phyloP scores from a whole-genome alignment of 2,888 invertebrate genomes.

The Merodon equestris region DNA sequence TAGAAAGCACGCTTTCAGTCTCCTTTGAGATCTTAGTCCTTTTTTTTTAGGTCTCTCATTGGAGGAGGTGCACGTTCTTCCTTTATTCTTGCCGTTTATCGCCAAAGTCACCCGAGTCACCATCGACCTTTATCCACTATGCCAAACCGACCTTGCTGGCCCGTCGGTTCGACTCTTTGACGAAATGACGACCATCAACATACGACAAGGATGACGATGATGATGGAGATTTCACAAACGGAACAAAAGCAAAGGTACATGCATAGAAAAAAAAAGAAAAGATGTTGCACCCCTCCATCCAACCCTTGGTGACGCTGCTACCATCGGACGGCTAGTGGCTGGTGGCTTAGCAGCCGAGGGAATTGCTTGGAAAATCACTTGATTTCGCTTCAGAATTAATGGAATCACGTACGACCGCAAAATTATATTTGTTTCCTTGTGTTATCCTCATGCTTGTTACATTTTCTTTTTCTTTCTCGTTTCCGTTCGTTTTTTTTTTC shows the following conservation, averaged over 20 bases:
- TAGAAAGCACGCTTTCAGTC: no score
- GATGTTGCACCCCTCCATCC: slow-evolving; percentile 7
- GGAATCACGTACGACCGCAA: slow-evolving; percentile 69
- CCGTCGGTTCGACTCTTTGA: slow-evolving; percentile 25
- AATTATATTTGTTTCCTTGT: slow-evolving; percentile 68
- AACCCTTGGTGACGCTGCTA: slow-evolving; percentile 11
- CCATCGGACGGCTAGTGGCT: no score
- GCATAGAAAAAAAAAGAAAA: slow-evolving; percentile 30
- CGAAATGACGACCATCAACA: not conserved
- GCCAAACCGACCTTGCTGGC: slow-evolving; percentile 16
- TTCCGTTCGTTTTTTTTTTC: slow-evolving; percentile 22
- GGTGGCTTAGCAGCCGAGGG: slow-evolving; percentile 54
- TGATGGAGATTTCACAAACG: slow-evolving; percentile 37
- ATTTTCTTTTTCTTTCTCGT: slow-evolving; percentile 29
- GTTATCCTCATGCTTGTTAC: slow-evolving; percentile 65
- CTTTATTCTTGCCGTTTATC: no score
- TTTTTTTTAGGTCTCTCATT: slow-evolving; percentile 36
- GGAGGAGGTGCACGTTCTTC: no score
- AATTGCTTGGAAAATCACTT: slow-evolving; percentile 69
- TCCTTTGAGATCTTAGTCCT: not conserved
- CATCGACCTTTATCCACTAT: not conserved
- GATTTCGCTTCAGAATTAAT: slow-evolving; percentile 68
- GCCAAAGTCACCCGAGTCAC: slow-evolving; percentile 39
- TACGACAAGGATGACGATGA: slow-evolving; percentile 40
- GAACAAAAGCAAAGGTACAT: slow-evolving; percentile 9